Evolutionary conservation across 2,888 invertebrate genomes (phyloP), one percentile per base, ranked within the genome.

Genomic region (Eustalomyia histrio): DNA sequence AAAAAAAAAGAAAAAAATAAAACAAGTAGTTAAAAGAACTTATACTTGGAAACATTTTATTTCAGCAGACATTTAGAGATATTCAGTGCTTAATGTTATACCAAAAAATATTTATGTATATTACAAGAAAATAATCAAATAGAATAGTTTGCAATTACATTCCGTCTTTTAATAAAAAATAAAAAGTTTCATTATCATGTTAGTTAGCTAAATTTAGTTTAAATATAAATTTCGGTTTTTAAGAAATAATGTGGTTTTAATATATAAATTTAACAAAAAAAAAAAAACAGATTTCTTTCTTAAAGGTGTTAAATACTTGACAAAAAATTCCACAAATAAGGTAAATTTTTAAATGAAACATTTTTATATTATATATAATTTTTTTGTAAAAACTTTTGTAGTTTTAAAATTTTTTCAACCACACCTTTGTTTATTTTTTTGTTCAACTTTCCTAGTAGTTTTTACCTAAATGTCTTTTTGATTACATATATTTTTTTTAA

Each of bases 171-270:
- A 64, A 69, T 29, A 2, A 24, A 43, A 55, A 73, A 57, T 52
- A 58, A 24, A 64, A 60, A 33, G 4, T 72, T 72, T 65, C 53
- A 53, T 58, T 55, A 52, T 69, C 6, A 55, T 65, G 21, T 74
- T 81, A 81, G 80, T 80, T 80, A 80, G 81, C 58, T 63, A 57
- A 78, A 78, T 74, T 73, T 74, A 72, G 53, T 65, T 71, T 18
- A 65, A 73, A 69, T 7, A 21, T 12, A 50, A 79, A 67, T 67
- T 60, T 29, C 57, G 29, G 60, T 53, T 71, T 21, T 43, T 43
- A 29, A 47, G 35, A 58, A 60, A 76, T 21, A 47, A 47, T 47
- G 43, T 47, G 14, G 43, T 74, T 55, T 50, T 17, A 71, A 47
- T n/a, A 16, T n/a, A 47, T 47, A 47, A 47, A 67, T 57, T 14